Evolutionary conservation across 2,797 vertebrate species (phyloP).

Genomic region (Alca torda): DNA sequence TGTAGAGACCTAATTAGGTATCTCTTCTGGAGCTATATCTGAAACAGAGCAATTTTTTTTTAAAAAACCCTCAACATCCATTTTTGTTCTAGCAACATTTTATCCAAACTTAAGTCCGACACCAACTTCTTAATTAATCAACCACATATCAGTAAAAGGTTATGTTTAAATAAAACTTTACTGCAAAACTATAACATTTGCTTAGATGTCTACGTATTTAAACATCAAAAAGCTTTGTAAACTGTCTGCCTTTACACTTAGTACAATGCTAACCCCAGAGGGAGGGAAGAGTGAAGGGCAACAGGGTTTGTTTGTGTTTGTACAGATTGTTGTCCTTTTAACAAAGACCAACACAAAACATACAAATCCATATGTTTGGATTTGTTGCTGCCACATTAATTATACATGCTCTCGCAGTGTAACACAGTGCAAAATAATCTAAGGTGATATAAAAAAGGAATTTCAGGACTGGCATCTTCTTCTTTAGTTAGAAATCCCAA

Average conservation of each 20-base stretch:
- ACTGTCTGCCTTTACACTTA: not conserved
- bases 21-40: not conserved
- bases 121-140: not conserved
- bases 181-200: not conserved
- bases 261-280: conserved; percentile 28
- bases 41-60: not conserved
- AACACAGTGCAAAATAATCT: not conserved
- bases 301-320: conserved; percentile 25
- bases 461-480: not conserved
- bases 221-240: conserved; percentile 12
- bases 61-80: not conserved
- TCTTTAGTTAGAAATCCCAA: not conserved
- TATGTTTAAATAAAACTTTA: not conserved
- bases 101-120: not conserved
- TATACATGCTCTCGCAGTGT: not conserved
- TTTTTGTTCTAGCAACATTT: not conserved
- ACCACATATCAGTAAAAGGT: not conserved
- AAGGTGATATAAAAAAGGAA: not conserved
- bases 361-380: conserved; percentile 53
- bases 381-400: conserved; percentile 42
- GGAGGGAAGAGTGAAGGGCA: conserved; percentile 35
- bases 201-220: not conserved
- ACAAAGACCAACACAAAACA: conserved; percentile 42
- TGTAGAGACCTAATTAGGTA: not conserved
- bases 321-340: conserved; percentile 44